phyloP scores from a whole-genome alignment of 2,888 invertebrate genomes.

The Timandra comae region DNA sequence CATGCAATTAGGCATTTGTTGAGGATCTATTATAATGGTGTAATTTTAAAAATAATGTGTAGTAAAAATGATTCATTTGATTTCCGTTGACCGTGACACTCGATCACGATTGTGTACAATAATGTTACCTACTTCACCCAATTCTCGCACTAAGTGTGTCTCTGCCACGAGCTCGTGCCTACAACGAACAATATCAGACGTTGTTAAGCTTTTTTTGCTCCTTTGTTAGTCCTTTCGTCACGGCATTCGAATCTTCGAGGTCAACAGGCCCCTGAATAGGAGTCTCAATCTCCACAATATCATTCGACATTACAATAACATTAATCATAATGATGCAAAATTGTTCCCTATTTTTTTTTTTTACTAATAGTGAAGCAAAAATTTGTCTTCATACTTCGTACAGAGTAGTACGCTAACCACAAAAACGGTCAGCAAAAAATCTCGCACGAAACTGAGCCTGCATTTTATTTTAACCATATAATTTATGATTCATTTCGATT shows the following conservation, averaged over 20 bases:
- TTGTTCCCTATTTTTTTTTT: slow-evolving; percentile 21
- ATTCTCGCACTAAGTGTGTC: slow-evolving; percentile 27
- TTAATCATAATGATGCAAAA: slow-evolving; percentile 17
- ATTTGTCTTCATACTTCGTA: slow-evolving; percentile 26
- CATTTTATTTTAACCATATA: slow-evolving; percentile 47
- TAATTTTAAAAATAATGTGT: background rate
- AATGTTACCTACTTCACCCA: slow-evolving; percentile 28
- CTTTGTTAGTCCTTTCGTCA: slow-evolving; percentile 46
- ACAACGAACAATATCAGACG: slow-evolving; percentile 30
- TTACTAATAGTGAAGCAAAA: no score
- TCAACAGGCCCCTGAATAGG: slow-evolving; percentile 39
- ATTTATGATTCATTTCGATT: slow-evolving; percentile 42
- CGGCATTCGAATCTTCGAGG: slow-evolving; percentile 41
- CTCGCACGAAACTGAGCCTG: slow-evolving; percentile 34
- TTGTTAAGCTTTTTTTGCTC: slow-evolving; percentile 34
- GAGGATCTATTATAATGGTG: no score
- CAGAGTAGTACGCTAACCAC: slow-evolving; percentile 29
- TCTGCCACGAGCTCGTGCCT: slow-evolving; percentile 32
- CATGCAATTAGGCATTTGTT: background rate
- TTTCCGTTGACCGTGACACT: slow-evolving; percentile 31
- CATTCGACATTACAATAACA: slow-evolving; percentile 19
- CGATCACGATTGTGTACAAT: slow-evolving; percentile 26
- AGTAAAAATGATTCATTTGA: slow-evolving; percentile 16
- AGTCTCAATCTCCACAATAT: slow-evolving; percentile 27
- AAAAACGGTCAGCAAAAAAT: slow-evolving; percentile 39